Evolutionary conservation across 2,888 invertebrate species (phyloP), one percentile per base, ranked within the genome.

Genomic region (Agrotis puta): DNA sequence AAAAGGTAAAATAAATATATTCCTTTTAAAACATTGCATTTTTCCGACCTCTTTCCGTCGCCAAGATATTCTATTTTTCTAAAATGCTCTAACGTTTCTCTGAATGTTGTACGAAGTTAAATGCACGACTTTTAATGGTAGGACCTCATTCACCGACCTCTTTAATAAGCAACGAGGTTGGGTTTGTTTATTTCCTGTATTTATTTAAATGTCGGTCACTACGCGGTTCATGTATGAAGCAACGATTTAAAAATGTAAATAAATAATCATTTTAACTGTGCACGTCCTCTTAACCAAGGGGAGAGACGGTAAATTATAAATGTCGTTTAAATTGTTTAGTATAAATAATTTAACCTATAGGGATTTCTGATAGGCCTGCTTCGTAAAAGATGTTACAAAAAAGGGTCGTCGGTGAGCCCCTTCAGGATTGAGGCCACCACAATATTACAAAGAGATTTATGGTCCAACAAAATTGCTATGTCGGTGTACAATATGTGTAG

Each of bases 101-200:
- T 50, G 84, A 83, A 84, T 88, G 90, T 89, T 91, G 86, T 88
- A 88, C 83, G 86, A 62, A 64, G 64, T 75, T 80, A 65, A 85
- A 87, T 85, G 87, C 84, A 86, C 81, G 81, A 78, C 79, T 85
- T 85, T 88, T 88, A 88, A 89, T 84, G 81, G 81, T 83, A 13
- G 75, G 85, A 88, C 83, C 86, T 85, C 84, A 88, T 88, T 89
- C 86, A 83, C 83, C 85, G 83, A 84, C 74, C 87, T 76, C 81
- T 83, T 85, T 87, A 85, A 86, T 85, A 80, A 82, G 80, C 77
- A 82, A 79, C 78, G 79, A 83, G 82, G 67, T 57, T 77, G 45
- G 43, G 50, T 71, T 66, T 81, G 77, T 84, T 82, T 84, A 84
- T 86, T 82, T 83, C 61, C 74, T 73, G 78, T 63, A 70, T 77